A percentile compares a stretch with the other conserved stretches of the same genome.
Conservation (phyloP, 2,888 invertebrate species). For the Syrista parreyssii region DNA sequence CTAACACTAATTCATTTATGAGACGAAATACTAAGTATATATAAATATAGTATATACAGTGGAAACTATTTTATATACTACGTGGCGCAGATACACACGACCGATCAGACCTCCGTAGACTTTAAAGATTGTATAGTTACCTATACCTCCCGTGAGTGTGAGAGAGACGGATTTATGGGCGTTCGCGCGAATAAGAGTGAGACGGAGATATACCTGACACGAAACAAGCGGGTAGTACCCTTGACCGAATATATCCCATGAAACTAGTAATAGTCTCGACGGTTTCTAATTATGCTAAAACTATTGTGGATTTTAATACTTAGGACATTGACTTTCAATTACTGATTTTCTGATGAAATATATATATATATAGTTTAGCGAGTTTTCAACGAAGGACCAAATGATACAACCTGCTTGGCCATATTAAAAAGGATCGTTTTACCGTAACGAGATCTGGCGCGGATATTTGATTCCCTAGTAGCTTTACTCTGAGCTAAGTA, state of each 20-base stretch:
- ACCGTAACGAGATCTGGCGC: constrained; percentile 45
- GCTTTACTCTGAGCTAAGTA: background rate
- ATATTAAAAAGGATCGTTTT: constrained; percentile 27
- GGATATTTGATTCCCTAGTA: constrained; percentile 47
- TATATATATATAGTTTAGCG: background rate
- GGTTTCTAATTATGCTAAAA: background rate
- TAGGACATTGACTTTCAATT: background rate
- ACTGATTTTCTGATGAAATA: background rate
- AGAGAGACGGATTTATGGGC: background rate
- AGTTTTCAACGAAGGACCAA: background rate
- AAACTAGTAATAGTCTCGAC: background rate
- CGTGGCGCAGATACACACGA: background rate
- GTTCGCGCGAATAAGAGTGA: background rate
- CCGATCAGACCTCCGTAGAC: background rate
- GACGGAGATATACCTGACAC: background rate
- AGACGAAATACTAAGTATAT: background rate
- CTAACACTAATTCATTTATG: background rate
- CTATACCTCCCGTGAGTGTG: background rate
- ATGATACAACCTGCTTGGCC: background rate
- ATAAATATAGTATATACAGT: background rate
- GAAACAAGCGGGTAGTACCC: background rate
- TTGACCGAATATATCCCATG: background rate
- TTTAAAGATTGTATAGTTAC: background rate
- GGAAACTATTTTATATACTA: background rate
- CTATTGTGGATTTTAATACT: background rate